Base-by-base conservation (phyloP, 2,113 vertebrate species). In the Euleptes europaea region DNA sequence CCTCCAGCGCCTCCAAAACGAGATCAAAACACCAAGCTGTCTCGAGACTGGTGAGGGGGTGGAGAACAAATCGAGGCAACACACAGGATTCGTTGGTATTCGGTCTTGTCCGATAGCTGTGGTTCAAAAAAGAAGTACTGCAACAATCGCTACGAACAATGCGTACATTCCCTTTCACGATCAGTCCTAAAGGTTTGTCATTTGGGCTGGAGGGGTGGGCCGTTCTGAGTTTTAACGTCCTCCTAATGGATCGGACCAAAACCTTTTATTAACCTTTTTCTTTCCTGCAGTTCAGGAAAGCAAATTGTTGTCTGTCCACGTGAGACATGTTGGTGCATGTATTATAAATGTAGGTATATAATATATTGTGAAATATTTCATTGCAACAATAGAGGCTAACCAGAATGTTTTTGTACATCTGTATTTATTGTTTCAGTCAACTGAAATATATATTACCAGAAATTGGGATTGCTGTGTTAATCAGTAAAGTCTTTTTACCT, bases 21-120 rank as follows among this genome's bases (percentile, higher is more conserved):
- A 91, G 98, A 99, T 95, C 97, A 99, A 88, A 95, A 90, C 88
- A 99, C 99, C 94, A 99, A 99, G 96, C 97, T 99, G 54, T 99
- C 98, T 0, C 92, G 97, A 88, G 99, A 99, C 73, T 99, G 98
- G 98, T 99, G 98, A 96, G 83, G 15, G 0, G 60, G 2, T 31
- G 28, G 35, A 44, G 82, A 80, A 82, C 17, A 44, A 14, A 84
- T 85, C 6, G 57, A 85, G 21, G 85, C 7, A 0, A 80, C 84
- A 86, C 21, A 28, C 84, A 91, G 67, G 26, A 35, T 77, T 83
- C n/a, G 63, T 63, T 26, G 0, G 66, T 85, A 44, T n/a, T 26
- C 82, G 88, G 88, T 70, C 60, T 69, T 38, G 80, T 91, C 51
- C 78, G 57, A 63, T 47, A 88, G 60, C 75, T 9, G 38, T 14